Conservation (phyloP, 2,113 vertebrate species). For the Coregonus clupeaformis region DNA sequence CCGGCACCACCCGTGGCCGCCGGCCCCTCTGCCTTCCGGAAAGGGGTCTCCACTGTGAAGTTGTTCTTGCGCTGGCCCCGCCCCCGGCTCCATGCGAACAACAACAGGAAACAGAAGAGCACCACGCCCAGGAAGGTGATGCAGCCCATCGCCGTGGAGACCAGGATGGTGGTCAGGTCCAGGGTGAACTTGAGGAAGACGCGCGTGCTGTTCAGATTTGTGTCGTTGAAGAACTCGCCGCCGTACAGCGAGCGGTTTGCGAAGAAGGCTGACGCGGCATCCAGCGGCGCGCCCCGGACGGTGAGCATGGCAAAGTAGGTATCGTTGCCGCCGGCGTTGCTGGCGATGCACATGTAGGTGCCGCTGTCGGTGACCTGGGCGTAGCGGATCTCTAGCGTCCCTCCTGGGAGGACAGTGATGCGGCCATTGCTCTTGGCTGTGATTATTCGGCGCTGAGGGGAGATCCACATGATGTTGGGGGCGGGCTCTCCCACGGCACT, state of each 20-base stretch:
- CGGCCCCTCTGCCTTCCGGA: conserved; percentile 91
- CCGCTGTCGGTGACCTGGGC: conserved; percentile 90
- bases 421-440: conserved; percentile 79
- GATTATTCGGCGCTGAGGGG: conserved; percentile 87
- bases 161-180: conserved; percentile 97
- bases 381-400: conserved; percentile 89
- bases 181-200: conserved; percentile 90
- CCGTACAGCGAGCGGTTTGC: conserved; percentile 83
- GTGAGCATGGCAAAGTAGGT: conserved; percentile 94
- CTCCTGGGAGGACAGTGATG: conserved; percentile 80
- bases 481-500: conserved; percentile 89
- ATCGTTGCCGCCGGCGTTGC: conserved; percentile 94
- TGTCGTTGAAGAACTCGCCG: conserved; percentile 84
- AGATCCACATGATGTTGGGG: conserved; percentile 92
- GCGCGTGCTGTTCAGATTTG: conserved; percentile 86
- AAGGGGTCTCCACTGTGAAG: conserved; percentile 96
- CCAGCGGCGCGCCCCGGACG: conserved; percentile 74
- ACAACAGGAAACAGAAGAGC: conserved; percentile 96
- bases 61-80: conserved; percentile 96
- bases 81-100: conserved; percentile 97
- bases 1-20: conserved; percentile 76
- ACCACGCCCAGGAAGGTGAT: conserved; percentile 98
- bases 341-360: conserved; percentile 98
- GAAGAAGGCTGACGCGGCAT: conserved; percentile 71
- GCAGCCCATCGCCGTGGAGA: conserved; percentile 98